A percentile compares a stretch with the other conserved stretches of the same genome.
phyloP scores from a whole-genome alignment of 2,113 vertebrate species.

The Rissa tridactyla region DNA sequence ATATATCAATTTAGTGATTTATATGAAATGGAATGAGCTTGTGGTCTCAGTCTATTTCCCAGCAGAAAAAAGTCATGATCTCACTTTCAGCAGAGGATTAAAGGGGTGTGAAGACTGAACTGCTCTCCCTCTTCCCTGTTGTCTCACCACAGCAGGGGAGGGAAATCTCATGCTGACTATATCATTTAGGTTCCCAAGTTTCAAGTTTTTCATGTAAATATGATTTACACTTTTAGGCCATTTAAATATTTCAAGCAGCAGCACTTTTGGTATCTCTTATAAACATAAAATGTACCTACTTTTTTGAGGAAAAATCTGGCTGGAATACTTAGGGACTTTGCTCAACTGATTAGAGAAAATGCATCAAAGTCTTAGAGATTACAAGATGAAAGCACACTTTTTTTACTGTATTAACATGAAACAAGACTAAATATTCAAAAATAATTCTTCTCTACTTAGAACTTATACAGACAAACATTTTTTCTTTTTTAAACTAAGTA shows the following conservation, averaged over 20 bases:
- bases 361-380: not conserved
- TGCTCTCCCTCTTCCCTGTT: not conserved
- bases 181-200: not conserved
- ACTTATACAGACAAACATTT: not conserved
- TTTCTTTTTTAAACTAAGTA: not conserved
- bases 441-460: not conserved
- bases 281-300: not conserved
- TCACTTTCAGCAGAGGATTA: constrained; percentile 3
- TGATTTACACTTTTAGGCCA: not conserved
- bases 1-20: not conserved
- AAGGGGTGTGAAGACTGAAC: not conserved
- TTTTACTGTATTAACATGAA: not conserved
- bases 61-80: constrained; percentile 20
- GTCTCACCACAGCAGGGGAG: not conserved
- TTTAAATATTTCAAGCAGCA: not conserved
- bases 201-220: not conserved
- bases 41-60: not conserved
- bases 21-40: not conserved
- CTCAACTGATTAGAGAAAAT: not conserved
- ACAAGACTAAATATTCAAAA: not conserved
- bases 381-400: not conserved
- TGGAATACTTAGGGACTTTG: not conserved
- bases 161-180: not conserved
- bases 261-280: not conserved
- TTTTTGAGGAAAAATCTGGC: not conserved